Base-by-base conservation (phyloP, 2,888 invertebrate genomes). In the Nowickia ferox region DNA sequence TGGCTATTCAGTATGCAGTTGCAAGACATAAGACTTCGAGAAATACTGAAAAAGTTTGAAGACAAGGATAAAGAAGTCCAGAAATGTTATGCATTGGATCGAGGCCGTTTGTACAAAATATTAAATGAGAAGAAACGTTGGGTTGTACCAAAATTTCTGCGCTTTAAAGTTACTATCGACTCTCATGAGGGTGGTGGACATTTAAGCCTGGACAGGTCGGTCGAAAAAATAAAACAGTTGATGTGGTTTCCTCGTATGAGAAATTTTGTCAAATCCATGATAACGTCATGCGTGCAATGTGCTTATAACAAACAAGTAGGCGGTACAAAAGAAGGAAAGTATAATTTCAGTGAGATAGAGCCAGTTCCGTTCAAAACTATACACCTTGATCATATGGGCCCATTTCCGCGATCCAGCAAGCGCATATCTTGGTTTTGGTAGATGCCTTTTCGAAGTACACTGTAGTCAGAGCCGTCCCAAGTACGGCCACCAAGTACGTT, bases 211-310 rank as follows among this genome's bases (percentile, higher is more conserved):
- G 82, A 87, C 9, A 87, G 91, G 88, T 17, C 74, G 85, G 8
- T 90, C 87, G 66, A 89, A 72, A 17, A 89, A 88, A 42, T 89
- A 88, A 46, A 84, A 0, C 87, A 89, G 46, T 84, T 88, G n/a
- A 93, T 92, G 87, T 93, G 92, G 92, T 93, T 93, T 79, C 89
- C 90, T 0, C 89, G 89, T 4, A 91, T 93, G 91, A 84, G 88
- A 40, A 77, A 87, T 6, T 92, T 91, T 66, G 42, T 15, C 3
- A 71, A 57, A 42, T 30, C 30, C 30, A 4, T 30, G 30, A 13
- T 44, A 9, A 44, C 5, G 11, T 44, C 44, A 44, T 44, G 44
- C 11, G 11, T 44, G 2, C 44, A 44, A 44, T 44, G 9, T 44
- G 44, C 44, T 9, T 44, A 44, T 2, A 44, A 44, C 11, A 44